Base-by-base conservation (phyloP, 2,888 invertebrate species). In the Cataglyphis livida region DNA sequence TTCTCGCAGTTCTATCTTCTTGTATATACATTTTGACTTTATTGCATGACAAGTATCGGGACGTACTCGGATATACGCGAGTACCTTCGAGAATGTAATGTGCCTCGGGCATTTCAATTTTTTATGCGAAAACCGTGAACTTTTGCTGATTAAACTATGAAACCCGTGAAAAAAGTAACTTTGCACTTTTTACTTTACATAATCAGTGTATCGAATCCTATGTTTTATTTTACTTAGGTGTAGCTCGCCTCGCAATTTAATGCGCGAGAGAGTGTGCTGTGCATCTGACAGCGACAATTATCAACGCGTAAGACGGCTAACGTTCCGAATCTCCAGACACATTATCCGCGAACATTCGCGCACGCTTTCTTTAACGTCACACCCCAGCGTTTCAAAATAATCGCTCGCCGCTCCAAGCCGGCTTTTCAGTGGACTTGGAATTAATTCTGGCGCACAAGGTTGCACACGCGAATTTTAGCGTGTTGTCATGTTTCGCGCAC, bases 381-480 rank as follows among this genome's bases (percentile, higher is more conserved):
- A 70, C 68, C 35, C 41, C 44, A 59, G 78, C 78, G 78, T 59
- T 70, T 70, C 70, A 59, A 79, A 79, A 70, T 79, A 79, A 79
- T 79, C 78, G 70, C 78, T 59, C 70, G 70, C 21, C 57, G 68
- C 54, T 61, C 61, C 76, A 7, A 68, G 78, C 66, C 57, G 57
- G 78, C 78, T 79, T 70, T 70, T 35, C 70, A 70, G 70, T 44
- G 70, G 70, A 79, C 78, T 70, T 59, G 78, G 70, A 59, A 79
- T 79, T 79, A 79, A 70, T 79, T 79, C 78, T 57, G 59, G 70
- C 78, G 78, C 70, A 70, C 78, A 79, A 79, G 78, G 78, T 79
- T 79, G 78, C 78, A 70, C 70, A 70, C 78, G 70, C 78, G 78
- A 70, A 70, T 48, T 70, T 79, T 35, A 59, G 70, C 70, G 70